Evolutionary conservation across 2,113 vertebrate genomes (phyloP), one percentile per base, ranked within the genome.

Genomic region (Ardeotis arabs): DNA sequence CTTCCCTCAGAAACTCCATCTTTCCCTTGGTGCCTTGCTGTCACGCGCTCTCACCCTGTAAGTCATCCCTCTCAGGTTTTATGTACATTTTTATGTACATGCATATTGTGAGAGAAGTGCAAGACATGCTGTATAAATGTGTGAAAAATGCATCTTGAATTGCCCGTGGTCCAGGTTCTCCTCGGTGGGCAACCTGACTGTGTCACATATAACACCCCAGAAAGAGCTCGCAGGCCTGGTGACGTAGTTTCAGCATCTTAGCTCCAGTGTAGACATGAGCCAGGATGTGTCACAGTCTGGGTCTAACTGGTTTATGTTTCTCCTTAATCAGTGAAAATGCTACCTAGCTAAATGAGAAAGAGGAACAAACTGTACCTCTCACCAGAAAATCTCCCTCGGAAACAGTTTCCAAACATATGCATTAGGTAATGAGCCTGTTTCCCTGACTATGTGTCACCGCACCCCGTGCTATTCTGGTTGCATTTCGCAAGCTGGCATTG

Each of bases 381-480:
- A 35, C 59, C 84, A 93, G 86, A 84, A 95, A 66, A 69, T 83
- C 87, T 97, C 92, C 50, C 73, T 89, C 3, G 8, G 52, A 90
- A 92, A 91, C 91, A 79, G 70, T 95, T 96, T 97, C 91, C 90
- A 95, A 95, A 97, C 92, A 93, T 87, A 96, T 31, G 76, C 73
- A 56, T 94, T 96, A 97, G 89, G 91, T 87, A 97, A 95, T 77
- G 94, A 80, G 62, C 75, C 66, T 87, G 37, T 93, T 96, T 94
- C 68, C 83, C 84, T 77, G 88, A 72, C 74, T 87, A 7, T 90
- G 84, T 95, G 91, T 94, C 91, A 94, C 87, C 89, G 93, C 58
- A 53, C 73, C 70, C 62, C 4, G 67, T 41, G 90, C 86, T 95
- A 93, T 96, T 97, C 80, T 93, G 86, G 94, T 90, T 92, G 68